Evolutionary conservation across 53 echinoderm and acorn worm genomes (phyloP).

Genomic region (Pentamera pediparva): DNA sequence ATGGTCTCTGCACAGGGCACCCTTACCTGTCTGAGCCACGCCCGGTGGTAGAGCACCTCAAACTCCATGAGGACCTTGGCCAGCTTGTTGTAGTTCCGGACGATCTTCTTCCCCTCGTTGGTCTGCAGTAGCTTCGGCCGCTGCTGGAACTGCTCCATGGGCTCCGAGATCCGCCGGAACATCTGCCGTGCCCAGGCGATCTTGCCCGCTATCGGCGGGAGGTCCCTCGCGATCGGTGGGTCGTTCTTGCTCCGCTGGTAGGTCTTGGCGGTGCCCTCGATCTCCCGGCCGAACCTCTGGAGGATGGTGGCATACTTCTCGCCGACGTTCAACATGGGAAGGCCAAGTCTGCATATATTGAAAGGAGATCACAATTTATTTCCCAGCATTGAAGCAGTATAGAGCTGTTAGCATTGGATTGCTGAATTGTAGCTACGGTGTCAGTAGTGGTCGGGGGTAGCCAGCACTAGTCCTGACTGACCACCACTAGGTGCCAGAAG

Average conservation of each 20-base stretch:
- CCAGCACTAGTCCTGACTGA: too few species aligned
- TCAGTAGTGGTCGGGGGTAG: too few species aligned
- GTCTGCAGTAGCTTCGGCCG: constrained; percentile 74
- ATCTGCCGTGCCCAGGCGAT: constrained; percentile 98
- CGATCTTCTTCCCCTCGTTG: constrained; percentile 84
- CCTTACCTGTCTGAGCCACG: constrained; percentile 87
- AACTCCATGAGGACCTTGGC: constrained; percentile 98
- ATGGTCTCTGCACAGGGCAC: too few species aligned
- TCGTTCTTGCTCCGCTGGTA: constrained; percentile 98
- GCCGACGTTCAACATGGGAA: constrained; percentile 58
- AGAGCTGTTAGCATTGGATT: too few species aligned
- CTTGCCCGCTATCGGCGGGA: constrained; percentile 97
- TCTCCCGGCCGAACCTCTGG: constrained; percentile 84
- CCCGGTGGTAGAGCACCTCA: constrained; percentile 95
- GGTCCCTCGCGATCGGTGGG: constrained; percentile 91
- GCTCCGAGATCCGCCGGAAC: constrained; percentile 95
- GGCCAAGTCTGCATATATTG: constrained; percentile 49
- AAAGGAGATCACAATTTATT: too few species aligned
- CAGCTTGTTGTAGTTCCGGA: constrained; percentile 98
- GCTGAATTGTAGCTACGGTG: too few species aligned
- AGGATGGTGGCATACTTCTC: constrained; percentile 85
- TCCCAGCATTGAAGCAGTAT: too few species aligned
- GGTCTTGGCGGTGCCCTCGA: constrained; percentile 95
- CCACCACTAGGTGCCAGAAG: too few species aligned
- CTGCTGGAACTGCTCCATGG: constrained; percentile 94